Base-by-base conservation (phyloP, 2,113 vertebrate species). In the Pyrgilauda ruficollis region DNA sequence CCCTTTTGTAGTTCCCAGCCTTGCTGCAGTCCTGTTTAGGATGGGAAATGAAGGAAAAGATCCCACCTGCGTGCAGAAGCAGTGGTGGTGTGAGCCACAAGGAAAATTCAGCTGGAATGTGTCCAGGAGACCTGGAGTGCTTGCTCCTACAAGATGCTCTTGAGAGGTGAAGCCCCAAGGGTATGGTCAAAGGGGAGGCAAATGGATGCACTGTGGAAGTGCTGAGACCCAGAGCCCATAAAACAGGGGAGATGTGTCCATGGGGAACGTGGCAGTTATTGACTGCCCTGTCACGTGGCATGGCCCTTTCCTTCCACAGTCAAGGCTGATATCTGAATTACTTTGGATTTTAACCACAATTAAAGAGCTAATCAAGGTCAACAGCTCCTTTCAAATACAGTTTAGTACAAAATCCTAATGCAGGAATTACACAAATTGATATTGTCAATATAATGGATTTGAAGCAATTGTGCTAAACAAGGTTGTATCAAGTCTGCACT, bases 401-500 rank as follows among this genome's bases (percentile, higher is more conserved):
- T 98, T 98, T 96, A 97, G 97, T 93, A 90, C 95, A 93, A 97
- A 97, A 96, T 92, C 97, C 95, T 89, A 95, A 97, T 96, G 96
- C 96, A 85, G 97, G 97, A 98, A 96, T 97, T 96, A 94, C 97
- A 96, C 97, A 96, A 96, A 97, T 94, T 97, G 97, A 96, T 94
- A 95, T 74, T 96, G 97, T 98, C 98, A 91, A 98, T 98, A 98
- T 94, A 97, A 98, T 98, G 96, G 98, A 98, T 98, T 97, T 90
- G 70, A 90, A 89, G 91, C 97, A 94, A 95, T 93, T 87, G 95
- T 90, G 47, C 88, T 85, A 90, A 92, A 94, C 93, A 67, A 73
- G 93, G 94, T 85, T 90, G 97, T 92, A 81, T 88, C 91, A 43
- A 94, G 96, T 83, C 94, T 83, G 94, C 26, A 24, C 79, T 96